Percentiles rank a stretch among this genome's conserved stretches.
phyloP scores from a whole-genome alignment of 2,113 vertebrate species.

The Origma solitaria region DNA sequence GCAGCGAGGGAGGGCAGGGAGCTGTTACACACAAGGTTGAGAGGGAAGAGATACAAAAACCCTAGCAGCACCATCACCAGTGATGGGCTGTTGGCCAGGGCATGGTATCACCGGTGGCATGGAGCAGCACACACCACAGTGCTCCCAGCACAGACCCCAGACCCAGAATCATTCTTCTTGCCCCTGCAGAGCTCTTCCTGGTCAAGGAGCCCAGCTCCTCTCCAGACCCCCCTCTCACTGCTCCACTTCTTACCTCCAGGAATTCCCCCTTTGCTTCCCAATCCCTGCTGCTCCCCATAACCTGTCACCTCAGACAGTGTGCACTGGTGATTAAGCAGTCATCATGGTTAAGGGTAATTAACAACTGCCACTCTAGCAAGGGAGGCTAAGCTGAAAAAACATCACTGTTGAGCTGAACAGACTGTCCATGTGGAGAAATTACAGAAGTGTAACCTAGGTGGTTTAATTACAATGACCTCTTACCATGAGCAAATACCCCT shows the following conservation, averaged over 20 bases:
- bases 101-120: not conserved
- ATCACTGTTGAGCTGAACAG: not conserved
- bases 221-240: not conserved
- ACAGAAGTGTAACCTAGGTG: not conserved
- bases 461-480: not conserved
- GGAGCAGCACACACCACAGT: not conserved
- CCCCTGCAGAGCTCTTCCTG: not conserved
- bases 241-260: not conserved
- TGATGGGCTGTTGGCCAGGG: not conserved
- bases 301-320: not conserved
- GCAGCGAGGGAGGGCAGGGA: not conserved
- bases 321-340: not conserved
- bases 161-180: not conserved
- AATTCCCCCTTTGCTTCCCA: not conserved
- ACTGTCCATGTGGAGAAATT: not conserved
- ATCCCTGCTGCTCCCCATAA: not conserved
- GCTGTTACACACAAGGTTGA: not conserved
- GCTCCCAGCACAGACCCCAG: not conserved
- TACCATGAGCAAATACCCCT: fast-evolving
- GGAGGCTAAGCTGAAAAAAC: not conserved
- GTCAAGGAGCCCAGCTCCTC: not conserved
- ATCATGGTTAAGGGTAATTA: not conserved
- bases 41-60: not conserved
- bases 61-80: not conserved
- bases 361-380: not conserved